These are phyloP conservation scores for Miichthys miiuy DNA, from an alignment of 2,797 vertebrate genomes.

Conservation along the genomic window DNA sequence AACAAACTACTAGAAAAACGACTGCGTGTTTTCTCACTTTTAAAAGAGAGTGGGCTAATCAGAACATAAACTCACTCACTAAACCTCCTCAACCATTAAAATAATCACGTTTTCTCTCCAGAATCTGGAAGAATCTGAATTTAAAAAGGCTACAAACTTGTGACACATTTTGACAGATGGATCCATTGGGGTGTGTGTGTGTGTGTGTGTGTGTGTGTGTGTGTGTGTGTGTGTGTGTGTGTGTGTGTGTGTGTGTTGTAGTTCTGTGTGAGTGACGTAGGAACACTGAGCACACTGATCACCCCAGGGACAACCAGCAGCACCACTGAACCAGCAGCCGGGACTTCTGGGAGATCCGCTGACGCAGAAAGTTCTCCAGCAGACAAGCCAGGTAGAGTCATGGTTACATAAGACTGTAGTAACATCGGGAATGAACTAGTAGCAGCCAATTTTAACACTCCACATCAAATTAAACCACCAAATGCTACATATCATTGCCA, in stretches of 20 bases:
- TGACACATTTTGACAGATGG: slow-evolving; percentile 27
- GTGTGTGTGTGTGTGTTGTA: slow-evolving; percentile 43
- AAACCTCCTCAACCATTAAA: not conserved
- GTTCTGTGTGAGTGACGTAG: slow-evolving; percentile 83
- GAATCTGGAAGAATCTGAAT: not conserved
- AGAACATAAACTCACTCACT: not conserved
- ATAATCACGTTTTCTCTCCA: not conserved
- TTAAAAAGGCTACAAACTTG: not conserved
- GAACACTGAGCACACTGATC: slow-evolving; percentile 80
- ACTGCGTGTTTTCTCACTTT: not conserved
- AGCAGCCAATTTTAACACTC: not conserved
- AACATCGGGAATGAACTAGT: not conserved
- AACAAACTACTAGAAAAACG: not conserved
- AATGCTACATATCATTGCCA: not conserved
- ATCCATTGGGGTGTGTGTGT: not conserved
- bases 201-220: not conserved
- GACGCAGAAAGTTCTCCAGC: slow-evolving; percentile 67
- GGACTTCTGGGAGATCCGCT: slow-evolving; percentile 70
- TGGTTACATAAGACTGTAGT: slow-evolving; percentile 19
- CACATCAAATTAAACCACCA: too few relatives aligned
- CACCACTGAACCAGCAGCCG: slow-evolving; percentile 69
- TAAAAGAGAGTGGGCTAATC: not conserved
- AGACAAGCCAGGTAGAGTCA: slow-evolving; percentile 74
- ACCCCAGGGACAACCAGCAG: slow-evolving; percentile 70
- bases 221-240: slow-evolving; percentile 23